Evolutionary conservation across 2,888 invertebrate species (phyloP), one percentile per base, ranked within the genome.

Genomic region (Amorpha juglandis): DNA sequence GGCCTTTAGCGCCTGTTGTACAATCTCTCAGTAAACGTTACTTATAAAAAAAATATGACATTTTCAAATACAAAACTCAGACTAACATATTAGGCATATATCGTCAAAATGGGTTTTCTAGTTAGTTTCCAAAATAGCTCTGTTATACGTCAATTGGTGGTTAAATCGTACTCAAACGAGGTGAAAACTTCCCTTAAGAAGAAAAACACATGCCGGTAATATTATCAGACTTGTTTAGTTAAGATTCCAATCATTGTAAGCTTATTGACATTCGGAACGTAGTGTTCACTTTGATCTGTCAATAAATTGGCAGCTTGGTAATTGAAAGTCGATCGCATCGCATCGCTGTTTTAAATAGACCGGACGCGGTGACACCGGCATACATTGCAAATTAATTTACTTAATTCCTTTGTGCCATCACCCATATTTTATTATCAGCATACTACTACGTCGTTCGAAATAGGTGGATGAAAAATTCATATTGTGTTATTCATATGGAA

Each of bases 311-410:
- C 11, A 38, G 19, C 38, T 16, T 4, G 16, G 38, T 38, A 38
- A 58, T 38, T 58, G 38, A 12, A 16, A 58, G 58, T 16, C 19
- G 19, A 58, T 58, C 6, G 38, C 16, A 38, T 38, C 3, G 35
- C 38, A 16, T 16, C 3, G 16, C 38, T 58, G 12, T 38, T 19
- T 19, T 35, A 16, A 55, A 55, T 16, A 35, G 12, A 33, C 16
- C 11, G 38, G 35, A 58, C 16, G 16, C 58, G 16, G 2, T 2
- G 6, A 58, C 38, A 58, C 38, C 16, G 1, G 16, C 55, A 35
- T 58, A 58, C 12, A 58, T 58, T 58, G 58, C n/a, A 35, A n/a
- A 35, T 33, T 35, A 55, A 55, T 35, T 50, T 35, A 55, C 16
- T 35, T 33, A 53, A 53, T 6, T 11, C 11, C 1, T 33, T 33